Base-by-base conservation (phyloP, 2,888 invertebrate genomes). In the Ferdinandea cuprea region DNA sequence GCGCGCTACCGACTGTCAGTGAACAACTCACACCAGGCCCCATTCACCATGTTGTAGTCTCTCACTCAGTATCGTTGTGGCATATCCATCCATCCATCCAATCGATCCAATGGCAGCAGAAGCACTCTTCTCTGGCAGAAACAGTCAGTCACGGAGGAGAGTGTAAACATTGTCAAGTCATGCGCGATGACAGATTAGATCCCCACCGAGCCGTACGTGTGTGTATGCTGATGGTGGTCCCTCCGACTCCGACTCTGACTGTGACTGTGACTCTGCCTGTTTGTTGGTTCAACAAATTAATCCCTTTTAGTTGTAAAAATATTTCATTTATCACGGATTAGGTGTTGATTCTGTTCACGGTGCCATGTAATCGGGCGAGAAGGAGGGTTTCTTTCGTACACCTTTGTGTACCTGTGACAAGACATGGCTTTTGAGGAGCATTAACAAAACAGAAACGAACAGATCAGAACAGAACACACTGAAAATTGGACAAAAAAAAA, bases 241-340 rank as follows among this genome's bases (percentile, higher is more conserved):
- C 32, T 32, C 46, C 44, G 35, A n/a, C 1, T 50, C 58, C 52
- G 52, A 25, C 48, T 77, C 66, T 61, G 71, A 54, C 54, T 79
- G 74, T 61, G 35, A n/a, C 1, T 50, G 65, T 59, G 52, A 25
- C 48, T 77, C 66, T 61, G 71, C 59, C 54, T 79, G 74, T 74
- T 84, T 78, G 74, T 79, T 79, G 79, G 73, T 65, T 84, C 79
- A 79, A 79, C 84, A 84, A 84, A 84, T 84, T 84, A 84, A 84
- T 84, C 84, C 79, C 78, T 79, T 79, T 84, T 79, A 79, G 73
- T 79, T 84, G 84, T 79, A 84, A 84, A 84, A 84, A 84, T 79
- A 84, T 84, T 79, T 73, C 79, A 84, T 84, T 84, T 84, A 84
- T 84, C 84, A 84, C 74, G 84, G 84, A 69, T 84, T 84, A 79